phyloP scores from a whole-genome alignment of 2,113 vertebrate species.

The Gopherus flavomarginatus region DNA sequence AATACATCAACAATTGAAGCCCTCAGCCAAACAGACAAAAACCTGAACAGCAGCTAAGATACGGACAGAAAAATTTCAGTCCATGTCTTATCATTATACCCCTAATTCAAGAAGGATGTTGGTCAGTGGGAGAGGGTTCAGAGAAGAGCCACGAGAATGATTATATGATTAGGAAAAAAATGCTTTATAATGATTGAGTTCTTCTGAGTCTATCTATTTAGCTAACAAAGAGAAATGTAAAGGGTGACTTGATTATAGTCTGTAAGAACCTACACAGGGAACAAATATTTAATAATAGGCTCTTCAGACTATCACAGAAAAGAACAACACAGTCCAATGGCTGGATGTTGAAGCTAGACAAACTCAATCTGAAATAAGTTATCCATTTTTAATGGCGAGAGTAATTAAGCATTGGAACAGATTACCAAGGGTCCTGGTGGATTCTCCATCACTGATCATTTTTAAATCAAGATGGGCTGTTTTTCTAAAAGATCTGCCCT shows the following conservation, averaged over 20 bases:
- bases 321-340: not conserved
- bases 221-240: not conserved
- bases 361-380: not conserved
- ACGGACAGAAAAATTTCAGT: not conserved
- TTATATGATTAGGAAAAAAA: not conserved
- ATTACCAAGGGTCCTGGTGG: not conserved
- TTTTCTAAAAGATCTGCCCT: not conserved
- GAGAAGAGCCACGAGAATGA: not conserved
- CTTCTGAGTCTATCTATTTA: not conserved
- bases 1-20: not conserved
- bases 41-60: not conserved
- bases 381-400: not conserved
- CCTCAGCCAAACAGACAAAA: not conserved
- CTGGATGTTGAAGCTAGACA: not conserved
- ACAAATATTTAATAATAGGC: not conserved
- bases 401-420: not conserved
- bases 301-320: not conserved
- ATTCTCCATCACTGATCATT: not conserved
- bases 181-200: not conserved
- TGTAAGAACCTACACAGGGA: not conserved
- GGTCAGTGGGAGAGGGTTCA: not conserved
- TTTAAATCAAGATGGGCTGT: not conserved
- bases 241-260: not conserved
- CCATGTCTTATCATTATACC: not conserved
- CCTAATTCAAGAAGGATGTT: not conserved